Evolutionary conservation across 2,888 invertebrate genomes (phyloP), one percentile per base, ranked within the genome.

Genomic region (Smittia sp.): DNA sequence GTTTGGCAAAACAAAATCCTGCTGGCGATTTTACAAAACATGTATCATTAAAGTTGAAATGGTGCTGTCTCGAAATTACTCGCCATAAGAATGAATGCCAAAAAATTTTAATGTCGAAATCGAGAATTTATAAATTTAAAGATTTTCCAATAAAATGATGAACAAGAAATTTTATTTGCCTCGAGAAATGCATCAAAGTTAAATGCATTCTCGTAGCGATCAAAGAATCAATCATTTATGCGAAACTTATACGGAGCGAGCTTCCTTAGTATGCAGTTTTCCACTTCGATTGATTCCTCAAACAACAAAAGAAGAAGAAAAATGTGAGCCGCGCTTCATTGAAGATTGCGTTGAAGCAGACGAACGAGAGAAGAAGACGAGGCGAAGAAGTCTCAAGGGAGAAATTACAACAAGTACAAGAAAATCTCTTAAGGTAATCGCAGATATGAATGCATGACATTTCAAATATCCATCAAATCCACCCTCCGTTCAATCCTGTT

Each of bases 41-140:
- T 72, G 72, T 72, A 72, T 72, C 72, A 72, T 72, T 62, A 72
- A 70, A 70, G 15, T 63, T 63, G 27, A 63, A 63, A 63, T 63
- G 63, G 25, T 63, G 63, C 22, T 63, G 25, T 63, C 63, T 63
- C 27, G n/a, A 27, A 27, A 27, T 63, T 27, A 27, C 63, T 24
- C 63, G n/a, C 46, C 46, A 46, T 13, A 46, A 46, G 46, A 46
- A 46, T 46, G 46, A 46, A 46, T 46, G 46, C 46, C 46, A 46
- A 46, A 13, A 46, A 13, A 46, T 46, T 39, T 39, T 46, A 46
- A 46, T 46, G n/a, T 46, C 46, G 46, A 13, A 46, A 32, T 32
- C 32, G 32, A 32, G 46, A 13, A 11, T 46, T 46, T 46, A 46
- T n/a, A 46, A 58, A 58, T 63, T 63, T 63, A 63, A 63, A 63